These are phyloP conservation scores for Bombus difficillimus DNA, from an alignment of 1,140 invertebrate species.

Conservation along the genomic window DNA sequence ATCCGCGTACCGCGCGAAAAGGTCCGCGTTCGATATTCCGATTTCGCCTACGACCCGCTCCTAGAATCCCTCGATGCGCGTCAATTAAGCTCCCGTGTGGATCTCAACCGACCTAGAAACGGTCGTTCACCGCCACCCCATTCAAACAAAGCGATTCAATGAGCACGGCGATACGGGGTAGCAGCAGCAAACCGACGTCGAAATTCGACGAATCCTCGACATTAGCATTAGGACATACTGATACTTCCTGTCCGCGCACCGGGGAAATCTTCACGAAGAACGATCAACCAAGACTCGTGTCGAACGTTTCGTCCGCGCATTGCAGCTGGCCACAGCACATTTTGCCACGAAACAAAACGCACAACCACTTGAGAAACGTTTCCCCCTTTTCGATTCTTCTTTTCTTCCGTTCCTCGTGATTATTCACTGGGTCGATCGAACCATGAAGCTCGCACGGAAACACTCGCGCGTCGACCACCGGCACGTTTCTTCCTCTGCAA, in stretches of 20 bases:
- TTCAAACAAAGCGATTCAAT: conserved; percentile 32
- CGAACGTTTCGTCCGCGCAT: conserved; percentile 70
- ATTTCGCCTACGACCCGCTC: conserved; percentile 17
- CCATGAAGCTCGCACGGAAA: background rate
- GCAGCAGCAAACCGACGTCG: background rate
- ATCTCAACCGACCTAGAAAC: conserved; percentile 40
- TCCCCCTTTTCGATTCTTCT: background rate
- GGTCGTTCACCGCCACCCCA: conserved; percentile 43
- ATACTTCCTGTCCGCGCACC: too few species aligned
- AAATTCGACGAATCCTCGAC: background rate
- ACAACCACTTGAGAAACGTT: background rate
- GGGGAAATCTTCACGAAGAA: background rate
- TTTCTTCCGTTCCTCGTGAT: background rate
- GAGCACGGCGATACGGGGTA: background rate
- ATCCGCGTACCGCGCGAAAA: background rate
- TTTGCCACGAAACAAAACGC: conserved; percentile 17
- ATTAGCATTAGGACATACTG: conserved; percentile 2
- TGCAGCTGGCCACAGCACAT: conserved; percentile 69
- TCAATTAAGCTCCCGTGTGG: conserved; percentile 12
- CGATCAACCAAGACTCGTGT: background rate
- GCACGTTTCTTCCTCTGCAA: conserved; percentile 4
- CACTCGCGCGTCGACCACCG: background rate
- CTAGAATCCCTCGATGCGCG: conserved; percentile 26
- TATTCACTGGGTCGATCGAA: background rate
- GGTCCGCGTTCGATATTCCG: background rate